Evolutionary conservation across 2,113 vertebrate genomes (phyloP).

Genomic region (Opisthocomus hoazin): DNA sequence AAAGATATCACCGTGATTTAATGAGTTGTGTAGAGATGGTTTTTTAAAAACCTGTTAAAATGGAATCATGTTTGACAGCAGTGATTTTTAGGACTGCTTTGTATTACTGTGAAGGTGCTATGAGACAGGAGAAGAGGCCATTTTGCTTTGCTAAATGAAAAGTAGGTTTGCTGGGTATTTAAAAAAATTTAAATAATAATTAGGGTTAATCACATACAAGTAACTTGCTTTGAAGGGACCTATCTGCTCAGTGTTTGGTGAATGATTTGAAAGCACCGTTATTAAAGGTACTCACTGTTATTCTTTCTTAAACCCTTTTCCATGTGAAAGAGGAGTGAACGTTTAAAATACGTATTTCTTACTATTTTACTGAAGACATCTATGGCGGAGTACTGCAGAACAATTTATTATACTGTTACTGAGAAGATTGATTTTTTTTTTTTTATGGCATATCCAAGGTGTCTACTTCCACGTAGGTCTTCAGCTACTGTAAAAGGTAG

Average conservation of each 20-base stretch:
- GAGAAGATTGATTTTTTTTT: not conserved
- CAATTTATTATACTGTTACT: not conserved
- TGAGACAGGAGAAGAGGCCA: constrained; percentile 28
- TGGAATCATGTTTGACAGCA: not conserved
- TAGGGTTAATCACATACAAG: not conserved
- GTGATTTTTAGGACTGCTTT: not conserved
- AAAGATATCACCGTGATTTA: not conserved
- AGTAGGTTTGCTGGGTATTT: constrained; percentile 1
- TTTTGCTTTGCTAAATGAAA: constrained; percentile 25
- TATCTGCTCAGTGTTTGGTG: not conserved
- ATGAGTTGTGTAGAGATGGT: not conserved
- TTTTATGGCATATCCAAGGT: not conserved
- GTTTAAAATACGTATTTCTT: not conserved
- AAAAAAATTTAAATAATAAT: not conserved
- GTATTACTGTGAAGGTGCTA: not conserved
- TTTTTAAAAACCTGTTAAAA: not conserved
- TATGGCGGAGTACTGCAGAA: not conserved
- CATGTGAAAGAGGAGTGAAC: not conserved
- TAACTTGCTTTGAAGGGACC: constrained; percentile 6
- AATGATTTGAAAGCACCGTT: not conserved
- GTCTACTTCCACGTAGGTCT: not conserved
- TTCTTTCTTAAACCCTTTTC: not conserved
- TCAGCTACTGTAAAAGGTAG: not conserved
- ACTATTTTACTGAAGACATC: not conserved
- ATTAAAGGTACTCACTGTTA: not conserved